A percentile compares a stretch with the other conserved stretches of the same genome.
These are phyloP conservation scores for Dynastes maya DNA, from an alignment of 2,888 invertebrate genomes.

Conservation along the genomic window DNA sequence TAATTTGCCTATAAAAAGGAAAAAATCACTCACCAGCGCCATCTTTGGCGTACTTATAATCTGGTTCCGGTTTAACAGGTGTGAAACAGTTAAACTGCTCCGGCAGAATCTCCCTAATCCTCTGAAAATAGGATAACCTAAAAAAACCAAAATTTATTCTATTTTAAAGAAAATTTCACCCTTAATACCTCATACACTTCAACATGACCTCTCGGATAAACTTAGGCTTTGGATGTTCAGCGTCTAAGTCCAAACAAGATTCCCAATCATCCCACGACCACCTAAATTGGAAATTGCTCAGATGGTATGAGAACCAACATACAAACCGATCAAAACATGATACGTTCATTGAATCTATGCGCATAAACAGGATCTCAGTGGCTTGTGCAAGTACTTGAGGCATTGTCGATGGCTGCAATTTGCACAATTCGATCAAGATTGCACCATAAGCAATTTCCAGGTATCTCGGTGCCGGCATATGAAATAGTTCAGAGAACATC, in stretches of 20 bases:
- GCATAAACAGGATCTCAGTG: slow-evolving; percentile 95
- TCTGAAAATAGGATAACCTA: slow-evolving; percentile 94
- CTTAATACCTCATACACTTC: slow-evolving; percentile 86
- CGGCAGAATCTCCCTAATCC: slow-evolving; percentile 94
- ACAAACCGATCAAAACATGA: slow-evolving; percentile 97
- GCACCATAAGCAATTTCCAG: slow-evolving; percentile 96
- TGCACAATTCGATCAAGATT: slow-evolving; percentile 96
- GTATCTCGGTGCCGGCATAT: slow-evolving; percentile 91
- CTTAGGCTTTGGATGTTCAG: slow-evolving; percentile 93
- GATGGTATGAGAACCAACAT: slow-evolving; percentile 98
- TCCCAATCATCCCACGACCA: slow-evolving; percentile 99
- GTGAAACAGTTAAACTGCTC: slow-evolving; percentile 88
- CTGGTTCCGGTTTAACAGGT: slow-evolving; percentile 88
- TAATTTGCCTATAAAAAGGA: neutral
- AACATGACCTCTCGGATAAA: slow-evolving; percentile 94
- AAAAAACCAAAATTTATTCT: slow-evolving; percentile 52
- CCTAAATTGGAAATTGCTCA: slow-evolving; percentile 99
- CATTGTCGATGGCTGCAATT: slow-evolving; percentile 96
- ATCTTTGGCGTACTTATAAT: slow-evolving; percentile 93
- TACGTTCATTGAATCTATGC: slow-evolving; percentile 97
- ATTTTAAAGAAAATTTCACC: slow-evolving; percentile 19
- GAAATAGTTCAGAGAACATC: slow-evolving; percentile 94
- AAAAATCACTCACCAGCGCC: slow-evolving; percentile 82
- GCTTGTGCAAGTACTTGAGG: slow-evolving; percentile 98
- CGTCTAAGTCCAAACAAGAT: slow-evolving; percentile 85